Conservation (phyloP, 2,113 vertebrate genomes). For the human (Homo sapiens) region GRCh38 chr17:65559501-65560000, state of each 20-base stretch:
- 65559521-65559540: conserved; percentile 64
- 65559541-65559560: conserved; percentile 22
- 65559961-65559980: conserved; percentile 66
- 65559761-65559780: not conserved
- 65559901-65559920: not conserved
- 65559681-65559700: not conserved
- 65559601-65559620: conserved; percentile 45
- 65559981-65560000: conserved; percentile 57
- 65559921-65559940: conserved; percentile 18
- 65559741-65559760: not conserved
- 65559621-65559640: conserved; percentile 62
- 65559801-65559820: too few relatives aligned
- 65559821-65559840: not conserved
- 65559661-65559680: conserved; percentile 65
- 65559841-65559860: not conserved
- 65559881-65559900: not conserved
- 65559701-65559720: conserved; percentile 51
- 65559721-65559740: conserved; percentile 51
- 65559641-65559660: conserved; percentile 34
- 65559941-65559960: conserved; percentile 77
- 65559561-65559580: not conserved
- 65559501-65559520: conserved; percentile 10
- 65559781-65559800: not conserved
- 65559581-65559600: not conserved
- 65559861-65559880: not conserved